These are phyloP conservation scores for Goniozus legneri DNA, from an alignment of 1,140 invertebrate genomes.

Conservation along the genomic window DNA sequence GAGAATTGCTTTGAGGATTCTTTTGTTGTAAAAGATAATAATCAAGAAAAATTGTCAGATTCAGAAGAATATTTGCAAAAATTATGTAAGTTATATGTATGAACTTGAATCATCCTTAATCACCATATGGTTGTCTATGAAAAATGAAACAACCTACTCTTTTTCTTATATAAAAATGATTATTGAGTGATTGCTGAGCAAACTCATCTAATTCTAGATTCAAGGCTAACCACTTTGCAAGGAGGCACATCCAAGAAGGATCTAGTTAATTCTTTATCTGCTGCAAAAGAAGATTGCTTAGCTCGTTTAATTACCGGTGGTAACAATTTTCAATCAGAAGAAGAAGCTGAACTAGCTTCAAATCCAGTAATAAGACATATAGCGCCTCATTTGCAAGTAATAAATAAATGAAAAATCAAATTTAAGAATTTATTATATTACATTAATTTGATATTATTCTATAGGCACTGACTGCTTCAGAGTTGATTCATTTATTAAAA, in stretches of 20 bases:
- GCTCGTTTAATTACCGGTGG: constrained; percentile 46
- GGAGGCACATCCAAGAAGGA: constrained; percentile 43
- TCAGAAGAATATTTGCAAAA: constrained; percentile 42
- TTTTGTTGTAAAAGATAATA: constrained; percentile 23
- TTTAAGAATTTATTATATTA: constrained; percentile 2
- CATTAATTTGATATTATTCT: constrained; percentile 9
- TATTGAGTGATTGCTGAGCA: no score
- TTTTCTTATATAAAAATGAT: constrained; percentile 1
- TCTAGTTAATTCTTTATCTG: constrained; percentile 48
- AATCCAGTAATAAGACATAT: constrained; percentile 52
- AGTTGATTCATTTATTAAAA: constrained; percentile 56
- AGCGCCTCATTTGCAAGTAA: constrained; percentile 48
- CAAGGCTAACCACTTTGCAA: constrained; percentile 39
- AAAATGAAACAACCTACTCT: background rate
- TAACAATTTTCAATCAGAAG: constrained; percentile 35
- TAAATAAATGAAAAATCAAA: constrained; percentile 4
- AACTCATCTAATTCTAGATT: constrained; percentile 29
- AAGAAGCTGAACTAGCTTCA: constrained; percentile 38
- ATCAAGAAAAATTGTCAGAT: constrained; percentile 29
- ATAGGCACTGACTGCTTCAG: constrained; percentile 52
- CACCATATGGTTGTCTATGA: background rate
- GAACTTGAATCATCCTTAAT: background rate
- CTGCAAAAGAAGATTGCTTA: constrained; percentile 48
- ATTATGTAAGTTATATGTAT: constrained; percentile 32
- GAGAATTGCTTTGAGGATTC: constrained; percentile 41